Percentiles rank a stretch among this genome's conserved stretches.
Evolutionary conservation across 2,113 vertebrate genomes (phyloP).

Genomic region (Rhodinocichla rosea): DNA sequence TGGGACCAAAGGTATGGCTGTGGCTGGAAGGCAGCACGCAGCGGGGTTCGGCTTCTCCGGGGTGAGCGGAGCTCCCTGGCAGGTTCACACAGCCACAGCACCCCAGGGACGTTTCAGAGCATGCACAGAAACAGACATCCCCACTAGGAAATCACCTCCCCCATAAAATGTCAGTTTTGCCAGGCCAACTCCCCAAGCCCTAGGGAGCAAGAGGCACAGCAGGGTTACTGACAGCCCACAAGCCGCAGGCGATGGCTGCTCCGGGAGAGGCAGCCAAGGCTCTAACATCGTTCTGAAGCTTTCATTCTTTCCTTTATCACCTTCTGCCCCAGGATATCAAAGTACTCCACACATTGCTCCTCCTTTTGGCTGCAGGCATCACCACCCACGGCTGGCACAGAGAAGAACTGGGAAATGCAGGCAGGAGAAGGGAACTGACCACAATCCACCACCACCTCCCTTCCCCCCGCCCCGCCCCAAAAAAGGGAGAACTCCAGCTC

Average conservation of each 20-base stretch:
- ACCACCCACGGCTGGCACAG: neutral
- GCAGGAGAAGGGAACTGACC: neutral
- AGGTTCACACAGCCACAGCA: neutral
- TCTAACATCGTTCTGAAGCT: neutral
- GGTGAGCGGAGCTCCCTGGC: neutral
- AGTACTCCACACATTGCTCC: neutral
- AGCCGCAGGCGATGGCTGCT: neutral
- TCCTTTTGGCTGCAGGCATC: neutral
- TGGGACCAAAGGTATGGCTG: constrained; percentile 5
- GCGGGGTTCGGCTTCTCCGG: neutral
- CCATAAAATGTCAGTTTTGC: neutral
- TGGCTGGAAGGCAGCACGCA: neutral
- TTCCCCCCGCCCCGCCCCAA: rapidly evolving
- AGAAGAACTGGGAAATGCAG: neutral
- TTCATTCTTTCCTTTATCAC: constrained; percentile 16
- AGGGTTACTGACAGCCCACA: neutral
- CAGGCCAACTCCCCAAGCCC: neutral
- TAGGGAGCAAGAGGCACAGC: neutral
- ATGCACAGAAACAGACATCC: neutral
- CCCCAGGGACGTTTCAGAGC: neutral
- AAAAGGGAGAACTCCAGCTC: neutral
- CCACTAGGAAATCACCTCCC: neutral
- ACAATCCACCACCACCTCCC: neutral
- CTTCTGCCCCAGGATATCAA: neutral
- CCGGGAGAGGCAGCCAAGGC: neutral